Evolutionary conservation across 2,888 invertebrate genomes (phyloP), one percentile per base, ranked within the genome.

Genomic region (Emesis castigata): DNA sequence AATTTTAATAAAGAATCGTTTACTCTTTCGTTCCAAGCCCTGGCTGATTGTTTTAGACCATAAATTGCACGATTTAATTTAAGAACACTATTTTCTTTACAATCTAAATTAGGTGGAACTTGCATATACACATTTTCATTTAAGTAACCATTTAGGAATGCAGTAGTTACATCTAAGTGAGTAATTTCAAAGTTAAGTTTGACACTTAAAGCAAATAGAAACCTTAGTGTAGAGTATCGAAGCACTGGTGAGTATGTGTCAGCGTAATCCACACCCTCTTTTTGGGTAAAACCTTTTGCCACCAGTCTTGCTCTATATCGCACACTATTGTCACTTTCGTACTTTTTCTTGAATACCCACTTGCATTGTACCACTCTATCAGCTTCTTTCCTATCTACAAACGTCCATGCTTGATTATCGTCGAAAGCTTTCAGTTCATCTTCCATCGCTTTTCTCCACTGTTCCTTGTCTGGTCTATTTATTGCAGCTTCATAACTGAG

Each of bases 231-330:
- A 16, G 69, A 69, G 61, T 80, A 58, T n/a, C 64, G 70, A 9
- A 82, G 16, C 1, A 82, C 76, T 9, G 77, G 75, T 9, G 82
- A 82, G 62, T 73, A 82, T 39, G 79, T 80, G 16, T 84, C 83
- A 29, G 62, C 29, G 65, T 73, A 84, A 31, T 80, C 83, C 5
- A 79, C 29, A 14, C 83, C 76, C 0, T 66, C 14, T 76, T 31
- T 62, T 56, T 82, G 80, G 3, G 66, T 73, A 31, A 80, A 80
- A 11, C 80, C 79, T 68, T 80, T 81, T 2, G 80, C 82, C 3
- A 81, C 79, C 6, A 78, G 39, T 68, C 77, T 75, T 7, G 84
- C 82, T 5, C 78, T 61, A 58, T 65, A 83, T n/a, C 76, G 18
- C 58, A 83, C 76, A 48, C 14, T 69, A 56, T 74, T 76, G 9